These are phyloP conservation scores for Phaenicophaeus curvirostris DNA, from an alignment of 2,797 vertebrate species.

Conservation along the genomic window DNA sequence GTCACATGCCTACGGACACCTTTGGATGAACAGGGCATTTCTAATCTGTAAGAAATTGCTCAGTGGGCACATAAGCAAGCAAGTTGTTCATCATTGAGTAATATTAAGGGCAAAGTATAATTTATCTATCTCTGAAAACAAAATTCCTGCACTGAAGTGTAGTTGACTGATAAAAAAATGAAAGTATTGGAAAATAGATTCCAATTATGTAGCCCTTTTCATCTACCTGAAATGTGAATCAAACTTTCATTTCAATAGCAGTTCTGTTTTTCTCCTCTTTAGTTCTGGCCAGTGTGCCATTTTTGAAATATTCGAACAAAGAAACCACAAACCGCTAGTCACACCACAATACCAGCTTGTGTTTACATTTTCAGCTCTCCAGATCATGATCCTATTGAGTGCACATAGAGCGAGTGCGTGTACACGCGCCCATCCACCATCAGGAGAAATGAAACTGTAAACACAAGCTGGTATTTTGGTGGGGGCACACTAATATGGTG, in stretches of 20 bases:
- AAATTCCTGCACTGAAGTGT: slow-evolving; percentile 54
- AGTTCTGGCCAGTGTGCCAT: slow-evolving; percentile 83
- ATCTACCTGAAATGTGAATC: slow-evolving; percentile 52
- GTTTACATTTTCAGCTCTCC: slow-evolving; percentile 85
- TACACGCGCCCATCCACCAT: slow-evolving; percentile 79
- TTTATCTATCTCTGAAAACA: slow-evolving; percentile 46
- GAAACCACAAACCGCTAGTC: slow-evolving; percentile 82
- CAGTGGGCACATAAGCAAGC: background rate
- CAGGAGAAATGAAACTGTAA: slow-evolving; percentile 80
- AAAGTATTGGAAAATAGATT: slow-evolving; percentile 2
- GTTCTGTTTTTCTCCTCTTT: slow-evolving; percentile 75
- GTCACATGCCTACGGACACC: background rate
- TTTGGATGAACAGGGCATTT: background rate
- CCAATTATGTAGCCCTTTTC: background rate
- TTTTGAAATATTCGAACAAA: slow-evolving; percentile 84
- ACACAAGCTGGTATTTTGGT: slow-evolving; percentile 87
- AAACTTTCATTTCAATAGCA: slow-evolving; percentile 31
- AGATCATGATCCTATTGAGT: slow-evolving; percentile 83
- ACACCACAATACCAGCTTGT: slow-evolving; percentile 85
- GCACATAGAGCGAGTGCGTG: slow-evolving; percentile 82
- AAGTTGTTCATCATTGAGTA: background rate
- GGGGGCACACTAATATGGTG: slow-evolving; percentile 82
- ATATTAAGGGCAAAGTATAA: slow-evolving; percentile 43
- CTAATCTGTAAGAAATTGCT: background rate
- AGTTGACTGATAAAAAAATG: slow-evolving; percentile 40